Conservation (phyloP, 2,888 invertebrate genomes). For the Cylindroiulus punctatus region DNA sequence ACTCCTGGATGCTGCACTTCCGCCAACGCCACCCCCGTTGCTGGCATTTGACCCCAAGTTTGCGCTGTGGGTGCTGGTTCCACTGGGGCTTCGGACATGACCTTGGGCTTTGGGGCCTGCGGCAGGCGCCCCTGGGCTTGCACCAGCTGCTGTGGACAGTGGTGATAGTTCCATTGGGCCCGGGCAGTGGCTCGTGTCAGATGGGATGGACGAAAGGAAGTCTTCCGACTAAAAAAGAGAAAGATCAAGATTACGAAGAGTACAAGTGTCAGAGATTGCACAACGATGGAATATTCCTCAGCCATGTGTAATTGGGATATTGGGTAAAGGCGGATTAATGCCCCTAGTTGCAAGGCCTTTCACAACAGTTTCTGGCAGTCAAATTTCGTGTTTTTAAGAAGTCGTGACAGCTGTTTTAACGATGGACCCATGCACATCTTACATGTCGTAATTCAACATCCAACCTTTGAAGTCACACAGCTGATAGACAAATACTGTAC, state of each 20-base stretch:
- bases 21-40: constrained; percentile 47
- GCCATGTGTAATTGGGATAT: too few species aligned
- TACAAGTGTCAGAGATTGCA: background rate
- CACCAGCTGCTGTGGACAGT: background rate
- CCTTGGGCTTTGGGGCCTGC: constrained; percentile 16
- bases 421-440: too few species aligned
- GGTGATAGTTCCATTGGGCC: constrained; percentile 10
- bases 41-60: constrained; percentile 1
- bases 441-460: too few species aligned
- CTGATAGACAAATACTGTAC: too few species aligned
- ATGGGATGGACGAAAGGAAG: background rate
- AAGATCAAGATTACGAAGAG: background rate
- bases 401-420: too few species aligned
- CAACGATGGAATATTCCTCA: too few species aligned
- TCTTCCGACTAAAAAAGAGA: constrained; percentile 5
- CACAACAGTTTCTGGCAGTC: too few species aligned
- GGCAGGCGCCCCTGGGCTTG: background rate
- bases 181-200: background rate
- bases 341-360: too few species aligned
- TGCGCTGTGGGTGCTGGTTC: constrained; percentile 55
- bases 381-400: too few species aligned
- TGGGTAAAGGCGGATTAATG: too few species aligned
- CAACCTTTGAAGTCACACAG: too few species aligned
- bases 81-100: constrained; percentile 58
- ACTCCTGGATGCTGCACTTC: constrained; percentile 60